A percentile compares a stretch with the other conserved stretches of the same genome.
Evolutionary conservation across 1,140 invertebrate genomes (phyloP).

Genomic region (Gryllus bimaculatus): DNA sequence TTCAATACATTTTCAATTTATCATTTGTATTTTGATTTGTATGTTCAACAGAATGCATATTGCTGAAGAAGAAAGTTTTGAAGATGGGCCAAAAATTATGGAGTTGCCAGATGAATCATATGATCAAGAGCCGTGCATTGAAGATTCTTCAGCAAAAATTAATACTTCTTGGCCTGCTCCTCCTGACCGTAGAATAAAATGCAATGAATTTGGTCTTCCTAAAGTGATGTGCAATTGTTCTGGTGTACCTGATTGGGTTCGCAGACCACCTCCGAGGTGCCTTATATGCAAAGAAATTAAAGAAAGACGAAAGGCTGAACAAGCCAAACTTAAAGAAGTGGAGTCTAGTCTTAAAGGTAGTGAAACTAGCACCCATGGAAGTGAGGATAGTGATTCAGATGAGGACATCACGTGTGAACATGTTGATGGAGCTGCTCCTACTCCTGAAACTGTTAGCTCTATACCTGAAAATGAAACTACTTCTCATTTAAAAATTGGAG

Average conservation of each 20-base stretch:
- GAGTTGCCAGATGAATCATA: neutral
- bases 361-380: neutral
- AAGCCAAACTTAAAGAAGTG: neutral
- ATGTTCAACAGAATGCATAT: neutral
- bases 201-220: conserved; percentile 8
- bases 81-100: neutral
- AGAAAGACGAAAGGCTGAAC: neutral
- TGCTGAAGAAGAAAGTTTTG: neutral
- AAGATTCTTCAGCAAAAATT: neutral
- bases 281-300: neutral
- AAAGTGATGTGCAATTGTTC: conserved; percentile 9
- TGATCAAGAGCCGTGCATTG: neutral
- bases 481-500: neutral
- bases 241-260: conserved; percentile 7
- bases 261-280: conserved; percentile 3
- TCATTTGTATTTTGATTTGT: neutral
- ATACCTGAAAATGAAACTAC: neutral
- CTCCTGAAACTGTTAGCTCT: neutral
- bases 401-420: neutral
- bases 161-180: neutral
- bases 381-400: neutral
- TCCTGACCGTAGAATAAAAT: neutral
- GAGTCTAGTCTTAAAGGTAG: neutral
- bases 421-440: neutral
- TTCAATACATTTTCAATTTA: too few relatives aligned